These are phyloP conservation scores for Lindbergichthys nudifrons DNA, from an alignment of 2,797 vertebrate genomes.

Conservation along the genomic window DNA sequence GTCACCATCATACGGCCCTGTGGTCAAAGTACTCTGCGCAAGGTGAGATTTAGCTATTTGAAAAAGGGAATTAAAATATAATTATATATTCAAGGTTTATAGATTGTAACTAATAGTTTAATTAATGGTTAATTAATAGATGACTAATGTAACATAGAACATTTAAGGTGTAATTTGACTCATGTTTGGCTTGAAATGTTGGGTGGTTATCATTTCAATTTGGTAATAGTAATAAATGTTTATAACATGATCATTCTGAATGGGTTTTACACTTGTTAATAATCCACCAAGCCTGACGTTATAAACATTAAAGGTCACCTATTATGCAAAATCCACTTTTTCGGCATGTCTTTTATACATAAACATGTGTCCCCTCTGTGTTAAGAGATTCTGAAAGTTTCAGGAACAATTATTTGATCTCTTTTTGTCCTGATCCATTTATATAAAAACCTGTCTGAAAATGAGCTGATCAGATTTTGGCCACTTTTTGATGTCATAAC, in stretches of 20 bases:
- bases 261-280: not conserved
- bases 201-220: not conserved
- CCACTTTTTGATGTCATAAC: too few species aligned
- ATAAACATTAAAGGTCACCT: not conserved
- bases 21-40: conserved; percentile 83
- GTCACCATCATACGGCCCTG: conserved; percentile 92
- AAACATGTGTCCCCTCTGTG: too few species aligned
- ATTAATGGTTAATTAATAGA: too few species aligned
- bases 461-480: too few species aligned
- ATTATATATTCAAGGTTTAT: not conserved
- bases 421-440: too few species aligned
- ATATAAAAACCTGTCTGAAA: too few species aligned
- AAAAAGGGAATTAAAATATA: not conserved
- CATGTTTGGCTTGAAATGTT: not conserved
- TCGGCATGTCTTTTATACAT: too few species aligned
- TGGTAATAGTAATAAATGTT: not conserved
- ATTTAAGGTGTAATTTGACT: not conserved
- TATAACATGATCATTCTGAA: not conserved
- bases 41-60: conserved; percentile 71
- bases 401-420: too few species aligned
- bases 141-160: too few species aligned
- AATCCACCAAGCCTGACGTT: not conserved
- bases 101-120: not conserved
- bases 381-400: too few species aligned
- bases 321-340: too few species aligned